These are phyloP conservation scores for Lithosia quadra DNA, from an alignment of 2,888 invertebrate species.

Conservation along the genomic window DNA sequence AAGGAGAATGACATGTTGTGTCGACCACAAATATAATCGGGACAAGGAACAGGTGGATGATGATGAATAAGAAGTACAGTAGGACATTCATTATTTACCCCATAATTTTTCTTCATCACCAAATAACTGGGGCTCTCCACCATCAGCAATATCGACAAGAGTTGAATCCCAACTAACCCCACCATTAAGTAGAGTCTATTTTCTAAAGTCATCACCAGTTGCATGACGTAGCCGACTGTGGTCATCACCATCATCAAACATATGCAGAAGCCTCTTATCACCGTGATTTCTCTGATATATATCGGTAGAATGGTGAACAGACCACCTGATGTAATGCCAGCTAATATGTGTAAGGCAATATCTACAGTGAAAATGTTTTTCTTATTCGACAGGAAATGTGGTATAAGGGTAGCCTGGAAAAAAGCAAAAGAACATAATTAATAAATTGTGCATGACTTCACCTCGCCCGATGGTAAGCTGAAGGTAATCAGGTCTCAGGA, in stretches of 20 bases:
- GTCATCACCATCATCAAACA: conserved; percentile 66
- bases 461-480: too few species aligned
- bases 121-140: conserved; percentile 73
- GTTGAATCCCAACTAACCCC: conserved; percentile 65
- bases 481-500: too few species aligned
- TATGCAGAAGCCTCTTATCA: conserved; percentile 57
- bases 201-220: conserved; percentile 60
- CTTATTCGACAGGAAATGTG: conserved; percentile 63
- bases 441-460: too few species aligned
- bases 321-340: conserved; percentile 70
- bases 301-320: conserved; percentile 70
- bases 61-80: too few species aligned
- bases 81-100: conserved; percentile 59
- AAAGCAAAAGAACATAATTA: background rate
- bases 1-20: too few species aligned
- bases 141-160: conserved; percentile 62
- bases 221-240: conserved; percentile 67
- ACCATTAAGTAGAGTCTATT: conserved; percentile 66
- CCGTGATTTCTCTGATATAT: conserved; percentile 69
- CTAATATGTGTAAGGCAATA: conserved; percentile 63
- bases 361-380: conserved; percentile 43
- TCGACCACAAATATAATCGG: too few species aligned
- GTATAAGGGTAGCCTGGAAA: conserved; percentile 71
- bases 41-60: too few species aligned
- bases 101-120: conserved; percentile 66